Conservation (phyloP, 1,140 invertebrate species). For the Drosophila teissieri region DNA sequence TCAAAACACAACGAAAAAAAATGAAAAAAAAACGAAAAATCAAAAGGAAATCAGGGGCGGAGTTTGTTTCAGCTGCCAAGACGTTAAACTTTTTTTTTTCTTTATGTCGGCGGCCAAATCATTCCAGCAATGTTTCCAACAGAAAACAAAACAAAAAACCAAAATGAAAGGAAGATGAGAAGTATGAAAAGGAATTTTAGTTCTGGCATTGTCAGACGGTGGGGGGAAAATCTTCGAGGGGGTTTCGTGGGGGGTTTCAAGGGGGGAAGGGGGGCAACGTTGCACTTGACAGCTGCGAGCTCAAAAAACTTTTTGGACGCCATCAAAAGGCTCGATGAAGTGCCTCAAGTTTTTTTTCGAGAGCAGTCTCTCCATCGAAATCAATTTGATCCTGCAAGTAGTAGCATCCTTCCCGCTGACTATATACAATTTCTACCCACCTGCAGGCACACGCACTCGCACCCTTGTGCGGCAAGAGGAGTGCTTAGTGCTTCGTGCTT, state of each 20-base stretch:
- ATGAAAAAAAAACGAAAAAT: not conserved
- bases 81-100: conserved; percentile 45
- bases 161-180: conserved; percentile 1
- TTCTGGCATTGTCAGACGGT: conserved; percentile 42
- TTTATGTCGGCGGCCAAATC: conserved; percentile 55
- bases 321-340: conserved; percentile 61
- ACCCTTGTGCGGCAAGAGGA: conserved; percentile 31
- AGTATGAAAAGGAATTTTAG: conserved; percentile 57
- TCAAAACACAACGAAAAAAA: conserved; percentile 9
- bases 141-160: not conserved
- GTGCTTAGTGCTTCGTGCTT: conserved; percentile 17
- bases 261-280: conserved; percentile 1
- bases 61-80: conserved; percentile 18
- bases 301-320: conserved; percentile 2
- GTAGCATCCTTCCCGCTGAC: not conserved
- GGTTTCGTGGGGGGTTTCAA: too few relatives aligned
- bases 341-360: conserved; percentile 30
- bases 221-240: not conserved
- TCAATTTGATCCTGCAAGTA: conserved; percentile 47
- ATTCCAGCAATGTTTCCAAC: conserved; percentile 63
- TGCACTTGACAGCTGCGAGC: conserved; percentile 73
- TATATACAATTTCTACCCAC: not conserved
- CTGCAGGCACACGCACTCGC: not conserved
- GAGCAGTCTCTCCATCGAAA: conserved; percentile 19
- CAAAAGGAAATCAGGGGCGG: not conserved